Conservation (phyloP, 1,140 invertebrate genomes). For the Caenorhabditis tropicalis region DNA sequence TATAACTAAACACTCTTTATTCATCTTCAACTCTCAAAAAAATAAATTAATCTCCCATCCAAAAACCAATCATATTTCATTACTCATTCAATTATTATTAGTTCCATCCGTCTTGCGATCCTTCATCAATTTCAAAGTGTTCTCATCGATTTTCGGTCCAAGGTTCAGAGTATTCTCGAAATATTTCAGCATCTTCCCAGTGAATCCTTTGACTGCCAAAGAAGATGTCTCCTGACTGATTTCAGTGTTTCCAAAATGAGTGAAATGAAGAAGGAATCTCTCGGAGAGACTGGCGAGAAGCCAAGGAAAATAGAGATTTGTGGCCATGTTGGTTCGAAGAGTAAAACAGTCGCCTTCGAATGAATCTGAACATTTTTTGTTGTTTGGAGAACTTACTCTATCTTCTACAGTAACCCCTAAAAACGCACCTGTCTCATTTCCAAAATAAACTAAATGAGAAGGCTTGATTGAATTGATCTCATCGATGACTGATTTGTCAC, state of each 20-base stretch:
- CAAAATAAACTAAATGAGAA: conserved; percentile 20
- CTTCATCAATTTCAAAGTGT: neutral
- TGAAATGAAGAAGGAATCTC: neutral
- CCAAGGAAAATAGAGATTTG: conserved; percentile 13
- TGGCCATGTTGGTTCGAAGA: conserved; percentile 14
- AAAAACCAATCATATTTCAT: too few relatives aligned
- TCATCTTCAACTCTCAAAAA: too few relatives aligned
- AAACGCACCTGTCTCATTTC: neutral
- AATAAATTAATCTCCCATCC: too few relatives aligned
- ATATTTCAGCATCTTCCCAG: conserved; percentile 31
- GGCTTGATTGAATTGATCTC: neutral
- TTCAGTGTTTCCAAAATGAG: conserved; percentile 8
- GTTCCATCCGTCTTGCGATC: neutral
- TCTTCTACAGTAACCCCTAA: neutral
- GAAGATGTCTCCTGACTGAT: conserved; percentile 11
- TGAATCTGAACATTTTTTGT: neutral
- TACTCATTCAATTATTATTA: conserved; percentile 9
- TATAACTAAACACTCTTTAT: too few relatives aligned
- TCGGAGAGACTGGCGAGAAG: conserved; percentile 2
- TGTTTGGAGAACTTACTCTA: neutral
- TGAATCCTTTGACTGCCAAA: conserved; percentile 4
- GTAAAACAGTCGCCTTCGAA: conserved; percentile 30
- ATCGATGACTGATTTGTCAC: neutral
- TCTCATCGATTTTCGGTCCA: neutral
- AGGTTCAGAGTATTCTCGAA: conserved; percentile 10